Evolutionary conservation across 2,797 vertebrate species (phyloP).

Genomic region (Sorex maritimensis): DNA sequence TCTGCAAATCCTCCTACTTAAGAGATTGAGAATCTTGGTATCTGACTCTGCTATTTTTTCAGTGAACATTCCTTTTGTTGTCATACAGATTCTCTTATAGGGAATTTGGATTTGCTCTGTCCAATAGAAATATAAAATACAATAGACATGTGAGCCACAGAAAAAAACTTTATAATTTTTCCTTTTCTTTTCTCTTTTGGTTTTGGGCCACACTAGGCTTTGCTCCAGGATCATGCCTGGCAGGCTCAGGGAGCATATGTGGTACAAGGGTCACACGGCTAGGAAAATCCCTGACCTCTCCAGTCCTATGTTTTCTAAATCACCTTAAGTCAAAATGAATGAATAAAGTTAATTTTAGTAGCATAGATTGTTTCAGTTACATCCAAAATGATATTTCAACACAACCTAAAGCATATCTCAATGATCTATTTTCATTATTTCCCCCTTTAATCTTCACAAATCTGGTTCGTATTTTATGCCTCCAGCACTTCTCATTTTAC

Average conservation of each 20-base stretch:
- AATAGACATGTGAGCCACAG: background rate
- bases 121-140: background rate
- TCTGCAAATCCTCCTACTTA: background rate
- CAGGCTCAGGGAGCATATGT: too few relatives aligned
- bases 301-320: background rate
- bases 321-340: slow-evolving; percentile 5
- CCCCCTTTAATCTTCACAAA: background rate
- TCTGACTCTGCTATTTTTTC: background rate
- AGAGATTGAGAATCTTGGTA: background rate
- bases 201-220: too few relatives aligned
- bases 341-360: slow-evolving; percentile 32
- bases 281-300: too few relatives aligned
- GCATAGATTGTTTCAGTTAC: background rate
- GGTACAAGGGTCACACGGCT: too few relatives aligned
- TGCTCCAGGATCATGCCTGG: too few relatives aligned
- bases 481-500: background rate
- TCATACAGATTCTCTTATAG: background rate
- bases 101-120: background rate
- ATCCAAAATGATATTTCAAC: slow-evolving; percentile 36
- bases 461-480: background rate
- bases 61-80: background rate
- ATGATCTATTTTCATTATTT: background rate
- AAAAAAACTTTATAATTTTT: background rate
- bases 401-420: background rate
- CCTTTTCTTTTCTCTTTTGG: too few relatives aligned